phyloP scores from a whole-genome alignment of 1,140 invertebrate genomes.

The Zaprionus kolodkinae region DNA sequence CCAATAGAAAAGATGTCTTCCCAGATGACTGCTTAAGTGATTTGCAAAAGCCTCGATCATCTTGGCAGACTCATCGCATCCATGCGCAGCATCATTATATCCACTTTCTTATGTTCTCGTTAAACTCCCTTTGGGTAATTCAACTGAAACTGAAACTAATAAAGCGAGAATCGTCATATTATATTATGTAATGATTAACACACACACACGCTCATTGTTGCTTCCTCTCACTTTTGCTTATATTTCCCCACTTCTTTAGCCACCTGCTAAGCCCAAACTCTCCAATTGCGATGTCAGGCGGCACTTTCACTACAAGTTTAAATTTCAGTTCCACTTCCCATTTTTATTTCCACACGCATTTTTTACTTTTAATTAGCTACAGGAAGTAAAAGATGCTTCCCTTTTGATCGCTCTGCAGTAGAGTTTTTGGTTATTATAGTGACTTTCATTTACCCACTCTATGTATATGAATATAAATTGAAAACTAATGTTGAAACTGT shows the following conservation, averaged over 20 bases:
- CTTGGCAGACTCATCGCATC: constrained; percentile 47
- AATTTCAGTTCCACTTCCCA: constrained; percentile 43
- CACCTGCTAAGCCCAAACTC: constrained; percentile 32
- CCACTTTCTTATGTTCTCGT: constrained; percentile 13
- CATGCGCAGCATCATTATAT: constrained; percentile 30
- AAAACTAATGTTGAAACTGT: neutral
- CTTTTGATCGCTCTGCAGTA: constrained; percentile 10
- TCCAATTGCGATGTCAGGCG: constrained; percentile 34
- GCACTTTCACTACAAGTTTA: constrained; percentile 60
- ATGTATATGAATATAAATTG: neutral
- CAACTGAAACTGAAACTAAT: constrained; percentile 21
- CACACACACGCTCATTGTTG: neutral
- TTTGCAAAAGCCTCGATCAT: constrained; percentile 84
- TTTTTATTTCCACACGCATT: constrained; percentile 65
- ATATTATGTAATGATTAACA: constrained; percentile 26
- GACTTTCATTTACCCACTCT: constrained; percentile 6
- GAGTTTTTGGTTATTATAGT: constrained; percentile 21
- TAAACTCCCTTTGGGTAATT: constrained; percentile 22
- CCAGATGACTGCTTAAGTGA: constrained; percentile 81
- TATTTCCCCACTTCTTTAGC: constrained; percentile 7
- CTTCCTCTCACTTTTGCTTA: neutral
- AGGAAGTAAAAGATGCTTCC: constrained; percentile 62
- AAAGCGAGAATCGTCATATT: constrained; percentile 10
- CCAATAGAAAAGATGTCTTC: constrained; percentile 85
- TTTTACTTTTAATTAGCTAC: constrained; percentile 59